phyloP scores from a whole-genome alignment of 2,888 invertebrate genomes.

The Myopa testacea region DNA sequence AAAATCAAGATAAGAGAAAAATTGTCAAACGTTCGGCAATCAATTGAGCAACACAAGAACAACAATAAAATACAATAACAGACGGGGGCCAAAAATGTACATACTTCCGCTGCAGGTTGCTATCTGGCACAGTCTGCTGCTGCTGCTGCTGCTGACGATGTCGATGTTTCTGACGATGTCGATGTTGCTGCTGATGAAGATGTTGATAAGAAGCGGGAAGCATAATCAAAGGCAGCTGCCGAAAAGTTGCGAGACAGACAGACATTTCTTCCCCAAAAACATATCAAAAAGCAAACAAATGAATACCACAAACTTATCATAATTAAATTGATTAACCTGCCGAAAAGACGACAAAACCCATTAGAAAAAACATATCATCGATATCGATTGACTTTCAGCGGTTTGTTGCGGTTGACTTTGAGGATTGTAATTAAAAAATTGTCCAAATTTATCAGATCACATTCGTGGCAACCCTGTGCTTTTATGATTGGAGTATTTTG shows the following conservation, averaged over 20 bases:
- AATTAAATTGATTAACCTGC: constrained; percentile 46
- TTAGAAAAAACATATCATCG: not conserved
- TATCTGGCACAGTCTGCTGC: too few relatives aligned
- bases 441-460: constrained; percentile 34
- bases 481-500: not conserved
- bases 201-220: constrained; percentile 1
- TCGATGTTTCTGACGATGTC: not conserved
- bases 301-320: constrained; percentile 38
- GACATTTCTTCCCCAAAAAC: not conserved
- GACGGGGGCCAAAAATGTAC: too few relatives aligned
- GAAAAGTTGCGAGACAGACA: not conserved
- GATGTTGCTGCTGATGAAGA: constrained; percentile 4
- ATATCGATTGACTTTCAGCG: not conserved
- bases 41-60: too few relatives aligned
- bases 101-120: too few relatives aligned
- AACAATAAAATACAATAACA: too few relatives aligned
- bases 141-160: not conserved
- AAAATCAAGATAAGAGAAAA: too few relatives aligned
- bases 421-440: constrained; percentile 39
- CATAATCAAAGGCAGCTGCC: constrained; percentile 35
- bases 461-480: not conserved
- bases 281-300: not conserved
- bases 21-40: too few relatives aligned
- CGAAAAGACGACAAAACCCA: not conserved
- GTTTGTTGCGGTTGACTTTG: constrained; percentile 7